Conservation (phyloP, 2,113 vertebrate genomes). For the Macroglossus sobrinus region DNA sequence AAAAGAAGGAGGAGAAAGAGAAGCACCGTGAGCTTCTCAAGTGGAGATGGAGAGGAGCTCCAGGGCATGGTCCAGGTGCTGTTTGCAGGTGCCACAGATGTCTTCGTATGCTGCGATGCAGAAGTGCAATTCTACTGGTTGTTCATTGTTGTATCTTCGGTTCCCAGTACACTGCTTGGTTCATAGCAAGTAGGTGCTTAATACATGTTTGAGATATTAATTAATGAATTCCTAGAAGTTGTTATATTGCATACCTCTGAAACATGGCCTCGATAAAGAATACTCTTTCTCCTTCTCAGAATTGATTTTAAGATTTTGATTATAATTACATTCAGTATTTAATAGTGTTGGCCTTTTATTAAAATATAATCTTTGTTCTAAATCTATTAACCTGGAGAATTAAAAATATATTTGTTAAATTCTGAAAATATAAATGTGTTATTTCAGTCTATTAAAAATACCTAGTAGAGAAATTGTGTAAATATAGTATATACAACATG, state of each 20-base stretch:
- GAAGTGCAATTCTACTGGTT: background rate
- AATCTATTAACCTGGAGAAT: background rate
- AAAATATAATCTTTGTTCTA: background rate
- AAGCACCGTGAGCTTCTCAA: background rate
- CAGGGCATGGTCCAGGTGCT: fast-evolving
- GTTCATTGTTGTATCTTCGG: background rate
- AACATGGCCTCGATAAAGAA: background rate
- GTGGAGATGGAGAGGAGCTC: background rate
- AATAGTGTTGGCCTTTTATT: background rate
- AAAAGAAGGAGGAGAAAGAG: too few species aligned
- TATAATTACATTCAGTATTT: background rate
- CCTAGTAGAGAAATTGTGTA: background rate
- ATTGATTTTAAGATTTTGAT: background rate
- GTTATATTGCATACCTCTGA: background rate
- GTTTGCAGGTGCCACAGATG: too few species aligned
- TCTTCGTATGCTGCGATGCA: fast-evolving
- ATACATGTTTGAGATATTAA: background rate
- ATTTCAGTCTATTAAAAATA: background rate
- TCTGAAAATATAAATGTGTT: background rate
- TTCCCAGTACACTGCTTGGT: background rate
- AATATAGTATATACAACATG: background rate
- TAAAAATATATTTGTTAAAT: background rate
- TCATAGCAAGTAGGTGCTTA: background rate
- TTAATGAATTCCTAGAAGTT: background rate
- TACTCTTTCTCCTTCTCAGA: background rate